phyloP scores from a whole-genome alignment of 2,888 invertebrate species.

The Eumacrocentrus americanus region DNA sequence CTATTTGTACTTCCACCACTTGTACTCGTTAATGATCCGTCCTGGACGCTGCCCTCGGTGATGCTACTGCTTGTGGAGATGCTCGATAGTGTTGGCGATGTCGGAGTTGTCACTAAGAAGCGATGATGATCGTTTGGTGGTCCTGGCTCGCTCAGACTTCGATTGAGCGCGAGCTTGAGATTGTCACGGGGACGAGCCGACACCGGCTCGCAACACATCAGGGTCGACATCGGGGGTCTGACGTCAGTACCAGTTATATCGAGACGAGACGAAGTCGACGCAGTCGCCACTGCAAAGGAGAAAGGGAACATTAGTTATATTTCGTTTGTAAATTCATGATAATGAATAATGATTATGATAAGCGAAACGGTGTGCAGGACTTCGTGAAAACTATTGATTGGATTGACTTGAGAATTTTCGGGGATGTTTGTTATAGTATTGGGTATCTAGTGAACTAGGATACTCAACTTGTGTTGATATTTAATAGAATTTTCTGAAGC shows the following conservation, averaged over 20 bases:
- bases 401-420: too few species aligned
- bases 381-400: too few species aligned
- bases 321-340: too few species aligned
- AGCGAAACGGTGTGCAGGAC: too few species aligned
- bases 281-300: constrained; percentile 31
- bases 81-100: constrained; percentile 47
- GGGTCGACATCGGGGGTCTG: constrained; percentile 60
- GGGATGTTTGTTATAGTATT: too few species aligned
- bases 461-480: too few species aligned
- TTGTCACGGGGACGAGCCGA: constrained; percentile 64
- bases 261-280: constrained; percentile 39
- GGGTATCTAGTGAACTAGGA: too few species aligned
- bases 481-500: too few species aligned
- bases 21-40: constrained; percentile 8
- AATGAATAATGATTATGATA: too few species aligned
- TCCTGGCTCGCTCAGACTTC: constrained; percentile 67
- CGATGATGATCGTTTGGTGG: constrained; percentile 52
- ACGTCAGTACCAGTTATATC: constrained; percentile 46
- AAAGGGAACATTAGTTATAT: too few species aligned
- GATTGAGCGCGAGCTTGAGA: constrained; percentile 65
- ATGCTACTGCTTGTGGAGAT: constrained; percentile 38
- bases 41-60: constrained; percentile 11
- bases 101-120: constrained; percentile 43
- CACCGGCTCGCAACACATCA: constrained; percentile 63
- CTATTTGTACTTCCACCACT: constrained; percentile 36